Conservation (phyloP, 2,888 invertebrate genomes). For the Anoplius nigerrimus region DNA sequence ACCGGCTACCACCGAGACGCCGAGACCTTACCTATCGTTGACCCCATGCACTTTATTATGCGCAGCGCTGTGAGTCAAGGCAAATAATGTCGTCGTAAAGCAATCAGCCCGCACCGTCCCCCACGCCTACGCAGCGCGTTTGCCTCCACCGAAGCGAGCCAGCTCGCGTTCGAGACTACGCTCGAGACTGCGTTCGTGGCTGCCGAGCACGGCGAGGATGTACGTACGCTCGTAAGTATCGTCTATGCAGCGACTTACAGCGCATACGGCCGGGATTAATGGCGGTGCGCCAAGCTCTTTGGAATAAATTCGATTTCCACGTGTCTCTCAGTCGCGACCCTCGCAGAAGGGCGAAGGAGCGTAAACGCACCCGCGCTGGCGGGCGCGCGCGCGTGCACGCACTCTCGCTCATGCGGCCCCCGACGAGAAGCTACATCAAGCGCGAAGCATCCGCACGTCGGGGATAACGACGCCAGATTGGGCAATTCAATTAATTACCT, state of each 20-base stretch:
- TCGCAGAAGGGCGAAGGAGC: too few species aligned
- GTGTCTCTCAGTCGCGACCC: conserved; percentile 4
- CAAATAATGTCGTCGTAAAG: conserved; percentile 72
- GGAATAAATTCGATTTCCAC: conserved; percentile 55
- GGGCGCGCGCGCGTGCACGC: too few species aligned
- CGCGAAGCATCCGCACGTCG: too few species aligned
- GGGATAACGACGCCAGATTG: too few species aligned
- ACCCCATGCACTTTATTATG: conserved; percentile 69
- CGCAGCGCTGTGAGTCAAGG: conserved; percentile 64
- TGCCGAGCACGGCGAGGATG: conserved; percentile 38
- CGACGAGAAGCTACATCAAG: too few species aligned
- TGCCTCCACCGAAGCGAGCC: conserved; percentile 29
- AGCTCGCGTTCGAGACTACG: conserved; percentile 26
- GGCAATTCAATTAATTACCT: too few species aligned
- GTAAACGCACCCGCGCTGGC: too few species aligned
- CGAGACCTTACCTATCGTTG: conserved; percentile 59
- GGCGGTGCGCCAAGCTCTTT: conserved; percentile 42
- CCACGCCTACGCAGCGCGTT: conserved; percentile 47
- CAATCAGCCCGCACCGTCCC: conserved; percentile 62
- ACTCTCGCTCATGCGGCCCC: too few species aligned
- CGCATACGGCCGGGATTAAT: conserved; percentile 45
- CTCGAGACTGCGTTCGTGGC: too few species aligned
- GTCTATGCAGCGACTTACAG: conserved; percentile 31
- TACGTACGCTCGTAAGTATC: conserved; percentile 47
- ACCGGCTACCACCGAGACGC: conserved; percentile 11